phyloP scores from a whole-genome alignment of 2,113 vertebrate species.

The Mionectes macconnelli region DNA sequence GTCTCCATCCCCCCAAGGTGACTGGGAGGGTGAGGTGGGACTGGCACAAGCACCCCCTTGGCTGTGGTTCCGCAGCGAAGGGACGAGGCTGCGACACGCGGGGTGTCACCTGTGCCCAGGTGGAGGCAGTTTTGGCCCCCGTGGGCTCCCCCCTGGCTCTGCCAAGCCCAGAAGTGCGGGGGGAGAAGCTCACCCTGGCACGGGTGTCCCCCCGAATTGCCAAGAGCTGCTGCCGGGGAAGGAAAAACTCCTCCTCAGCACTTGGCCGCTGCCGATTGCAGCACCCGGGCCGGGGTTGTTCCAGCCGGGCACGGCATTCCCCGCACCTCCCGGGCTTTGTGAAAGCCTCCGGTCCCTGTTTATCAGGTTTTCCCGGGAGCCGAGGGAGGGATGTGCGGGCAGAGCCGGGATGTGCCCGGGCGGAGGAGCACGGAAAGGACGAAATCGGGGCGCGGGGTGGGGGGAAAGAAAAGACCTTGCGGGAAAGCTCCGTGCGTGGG shows the following conservation, averaged over 20 bases:
- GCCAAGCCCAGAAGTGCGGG: not conserved
- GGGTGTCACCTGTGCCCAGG: too few relatives aligned
- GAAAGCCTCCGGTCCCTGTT: not conserved
- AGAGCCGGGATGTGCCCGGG: not conserved
- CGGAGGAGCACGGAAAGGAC: accelerated
- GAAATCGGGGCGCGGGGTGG: accelerated
- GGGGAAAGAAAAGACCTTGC: accelerated
- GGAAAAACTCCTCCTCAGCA: not conserved
- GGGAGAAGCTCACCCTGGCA: not conserved
- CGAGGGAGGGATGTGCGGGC: not conserved
- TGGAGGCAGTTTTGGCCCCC: not conserved
- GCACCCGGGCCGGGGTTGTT: not conserved
- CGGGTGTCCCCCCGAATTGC: not conserved
- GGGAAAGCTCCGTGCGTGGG: not conserved
- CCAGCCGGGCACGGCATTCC: not conserved
- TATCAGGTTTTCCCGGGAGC: accelerated
- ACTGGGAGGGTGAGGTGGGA: not conserved
- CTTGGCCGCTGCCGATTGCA: not conserved
- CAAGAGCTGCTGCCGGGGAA: not conserved
- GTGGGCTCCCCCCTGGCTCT: not conserved
- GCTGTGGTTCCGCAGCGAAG: not conserved
- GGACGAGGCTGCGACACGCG: not conserved
- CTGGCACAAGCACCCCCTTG: accelerated
- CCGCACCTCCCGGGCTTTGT: not conserved
- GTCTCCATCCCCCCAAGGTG: not conserved